Evolutionary conservation across 92 coral and sea anemone genomes (phyloP).

Genomic region (Porites evermanni): DNA sequence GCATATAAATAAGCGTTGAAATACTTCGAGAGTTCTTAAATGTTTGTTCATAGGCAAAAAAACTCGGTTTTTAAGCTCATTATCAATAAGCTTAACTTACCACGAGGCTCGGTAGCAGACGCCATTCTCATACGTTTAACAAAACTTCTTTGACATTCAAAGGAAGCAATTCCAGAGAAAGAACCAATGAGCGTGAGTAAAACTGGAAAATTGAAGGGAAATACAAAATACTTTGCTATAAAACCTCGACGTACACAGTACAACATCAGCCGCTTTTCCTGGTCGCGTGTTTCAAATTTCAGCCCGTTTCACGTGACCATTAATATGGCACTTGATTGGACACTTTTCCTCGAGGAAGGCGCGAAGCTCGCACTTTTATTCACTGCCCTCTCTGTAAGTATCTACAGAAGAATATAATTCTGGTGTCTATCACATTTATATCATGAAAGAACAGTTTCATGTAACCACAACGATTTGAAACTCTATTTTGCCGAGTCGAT

Average conservation of each 20-base stretch:
- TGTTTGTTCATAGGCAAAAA: not conserved
- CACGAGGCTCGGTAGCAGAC: constrained; percentile 10
- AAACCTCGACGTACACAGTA: not conserved
- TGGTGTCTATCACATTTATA: not conserved
- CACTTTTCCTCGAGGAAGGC: not conserved
- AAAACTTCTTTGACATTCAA: not conserved
- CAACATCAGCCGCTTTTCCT: not conserved
- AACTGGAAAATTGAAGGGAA: not conserved
- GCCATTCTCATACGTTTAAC: constrained; percentile 18
- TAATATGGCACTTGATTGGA: constrained; percentile 22
- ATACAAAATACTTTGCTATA: not conserved
- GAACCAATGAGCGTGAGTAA: too few relatives aligned
- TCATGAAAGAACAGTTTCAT: not conserved
- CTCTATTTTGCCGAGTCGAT: too few relatives aligned
- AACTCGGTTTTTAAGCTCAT: too few relatives aligned
- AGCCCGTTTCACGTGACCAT: constrained; percentile 19
- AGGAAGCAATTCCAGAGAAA: not conserved
- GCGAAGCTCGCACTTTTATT: not conserved
- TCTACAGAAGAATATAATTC: too few relatives aligned
- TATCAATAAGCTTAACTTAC: constrained; percentile 8
- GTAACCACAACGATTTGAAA: too few relatives aligned
- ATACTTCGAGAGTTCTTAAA: not conserved
- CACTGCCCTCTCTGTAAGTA: constrained; percentile 18
- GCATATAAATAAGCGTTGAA: too few relatives aligned
- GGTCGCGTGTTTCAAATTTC: constrained; percentile 33